Evolutionary conservation across 2,888 invertebrate species (phyloP).

Genomic region (Drosophila fungiperda): DNA sequence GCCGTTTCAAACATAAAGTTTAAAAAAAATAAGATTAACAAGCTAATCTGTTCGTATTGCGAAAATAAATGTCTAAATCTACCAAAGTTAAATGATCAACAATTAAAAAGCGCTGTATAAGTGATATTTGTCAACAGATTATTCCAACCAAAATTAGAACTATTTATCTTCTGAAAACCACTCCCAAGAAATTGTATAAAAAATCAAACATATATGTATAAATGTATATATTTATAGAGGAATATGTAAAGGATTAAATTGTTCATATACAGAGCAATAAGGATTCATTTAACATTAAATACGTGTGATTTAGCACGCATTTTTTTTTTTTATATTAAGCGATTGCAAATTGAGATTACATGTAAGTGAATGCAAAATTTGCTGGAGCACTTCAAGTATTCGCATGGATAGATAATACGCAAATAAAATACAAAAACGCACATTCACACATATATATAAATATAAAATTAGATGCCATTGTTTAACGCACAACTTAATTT

Average conservation of each 20-base stretch:
- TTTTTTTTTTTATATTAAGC: conserved; percentile 32
- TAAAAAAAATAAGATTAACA: background rate
- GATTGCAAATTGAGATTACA: conserved; percentile 38
- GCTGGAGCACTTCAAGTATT: conserved; percentile 21
- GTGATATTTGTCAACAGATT: background rate
- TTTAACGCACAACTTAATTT: conserved; percentile 38
- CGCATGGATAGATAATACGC: conserved; percentile 18
- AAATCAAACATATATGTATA: conserved; percentile 37
- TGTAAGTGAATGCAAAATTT: conserved; percentile 17
- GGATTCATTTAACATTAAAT: conserved; percentile 37
- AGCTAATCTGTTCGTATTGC: background rate
- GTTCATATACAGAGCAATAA: conserved; percentile 48
- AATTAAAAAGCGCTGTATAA: background rate
- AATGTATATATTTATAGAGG: conserved; percentile 41
- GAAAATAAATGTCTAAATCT: background rate
- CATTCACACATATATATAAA: conserved; percentile 7
- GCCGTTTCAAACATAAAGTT: conserved; percentile 21
- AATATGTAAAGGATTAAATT: conserved; percentile 41
- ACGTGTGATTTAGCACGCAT: conserved; percentile 21
- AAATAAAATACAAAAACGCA: conserved; percentile 28
- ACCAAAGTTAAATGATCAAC: too few relatives aligned
- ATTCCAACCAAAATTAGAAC: background rate
- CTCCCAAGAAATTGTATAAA: conserved; percentile 42
- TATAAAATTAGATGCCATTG: conserved; percentile 19
- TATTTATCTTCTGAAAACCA: background rate